These are phyloP conservation scores for Scaptomyza parva DNA, from an alignment of 2,888 invertebrate species.

Conservation along the genomic window DNA sequence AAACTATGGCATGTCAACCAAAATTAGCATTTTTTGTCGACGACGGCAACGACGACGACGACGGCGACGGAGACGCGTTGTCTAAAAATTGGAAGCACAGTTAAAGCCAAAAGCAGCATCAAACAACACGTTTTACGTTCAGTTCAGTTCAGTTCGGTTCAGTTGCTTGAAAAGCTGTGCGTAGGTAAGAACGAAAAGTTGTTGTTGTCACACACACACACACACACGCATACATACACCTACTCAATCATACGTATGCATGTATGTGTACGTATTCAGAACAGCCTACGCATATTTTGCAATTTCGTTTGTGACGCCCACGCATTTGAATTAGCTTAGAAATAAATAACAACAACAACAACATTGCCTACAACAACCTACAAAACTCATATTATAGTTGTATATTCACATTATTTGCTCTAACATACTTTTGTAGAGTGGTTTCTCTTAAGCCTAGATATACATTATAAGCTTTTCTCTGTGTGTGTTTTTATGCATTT, in stretches of 20 bases:
- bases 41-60: conserved; percentile 8
- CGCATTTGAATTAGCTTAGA: conserved; percentile 77
- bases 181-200: conserved; percentile 69
- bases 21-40: conserved; percentile 77
- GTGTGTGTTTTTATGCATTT: too few species aligned
- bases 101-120: conserved; percentile 6
- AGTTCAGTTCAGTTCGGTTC: conserved; percentile 35
- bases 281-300: conserved; percentile 79
- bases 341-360: conserved; percentile 54
- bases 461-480: too few species aligned
- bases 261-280: background rate
- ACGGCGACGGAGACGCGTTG: conserved; percentile 53
- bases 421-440: conserved; percentile 12
- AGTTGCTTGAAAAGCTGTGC: conserved; percentile 66
- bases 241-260: conserved; percentile 6
- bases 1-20: conserved; percentile 81
- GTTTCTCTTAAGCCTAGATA: conserved; percentile 4
- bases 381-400: conserved; percentile 68
- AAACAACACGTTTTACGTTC: conserved; percentile 21
- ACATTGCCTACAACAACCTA: conserved; percentile 45
- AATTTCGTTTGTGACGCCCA: conserved; percentile 81
- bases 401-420: conserved; percentile 46
- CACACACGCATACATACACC: background rate
- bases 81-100: conserved; percentile 41
- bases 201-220: conserved; percentile 4